Evolutionary conservation across 2,888 invertebrate species (phyloP), one percentile per base, ranked within the genome.

Genomic region (Limnephilus marmoratus): DNA sequence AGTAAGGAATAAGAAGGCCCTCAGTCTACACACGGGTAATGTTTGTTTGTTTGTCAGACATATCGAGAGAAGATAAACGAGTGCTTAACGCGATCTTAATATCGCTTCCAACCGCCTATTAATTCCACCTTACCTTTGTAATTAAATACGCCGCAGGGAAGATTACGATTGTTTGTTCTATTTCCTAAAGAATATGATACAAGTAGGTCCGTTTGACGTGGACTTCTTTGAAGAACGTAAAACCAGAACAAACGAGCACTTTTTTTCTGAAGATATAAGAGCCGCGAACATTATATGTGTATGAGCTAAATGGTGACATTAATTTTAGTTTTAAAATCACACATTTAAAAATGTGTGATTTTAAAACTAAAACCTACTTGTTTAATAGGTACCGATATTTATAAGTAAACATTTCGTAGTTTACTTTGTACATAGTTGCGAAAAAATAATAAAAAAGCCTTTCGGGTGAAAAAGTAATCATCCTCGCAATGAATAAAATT

Each of bases 131-230:
- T 45, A 41, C 86, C 86, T 86, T 45, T 86, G 49, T 86, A 86
- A 86, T 86, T 86, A 86, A 86, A 86, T 49, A 86, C 86, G 49
- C 86, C 49, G 86, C 86, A 29, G 86, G 49, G 45, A 86, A 86
- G 86, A 86, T 24, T 45, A 37, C 49, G 49, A 86, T 15, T 86
- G 86, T 68, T 68, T 68, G 18, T 82, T 82, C 82, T n/a, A 68
- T 68, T 68, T 68, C 68, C n/a, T n/a, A 68, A 68, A 0, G 68
- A 68, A 68, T 68, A 68, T 68, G 9, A n/a, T 68, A 68, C 9
- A 68, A n/a, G 68, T 68, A 68, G 68, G 24, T 68, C n/a, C 24
- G 24, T 68, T 68, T 24, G 9, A 68, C 12, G 7, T 5, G 5
- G n/a, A 68, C 9, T 68, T 68, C 53, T 68, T 68, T 24, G 24